These are phyloP conservation scores for Lycocorax pyrrhopterus DNA, from an alignment of 2,113 vertebrate species.

Conservation along the genomic window DNA sequence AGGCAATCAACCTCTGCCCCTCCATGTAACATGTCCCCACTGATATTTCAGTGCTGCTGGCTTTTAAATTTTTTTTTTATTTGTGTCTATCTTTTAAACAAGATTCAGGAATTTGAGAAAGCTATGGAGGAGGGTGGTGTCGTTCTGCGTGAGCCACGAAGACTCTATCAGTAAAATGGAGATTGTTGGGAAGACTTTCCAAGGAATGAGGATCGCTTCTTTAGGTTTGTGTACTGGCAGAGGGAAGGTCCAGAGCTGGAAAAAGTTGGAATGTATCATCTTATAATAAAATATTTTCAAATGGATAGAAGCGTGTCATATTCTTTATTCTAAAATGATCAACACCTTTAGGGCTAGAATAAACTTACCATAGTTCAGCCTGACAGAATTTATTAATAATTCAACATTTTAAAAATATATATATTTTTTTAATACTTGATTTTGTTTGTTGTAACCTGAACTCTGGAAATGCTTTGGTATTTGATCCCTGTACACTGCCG, in stretches of 20 bases:
- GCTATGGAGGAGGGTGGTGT: constrained; percentile 87
- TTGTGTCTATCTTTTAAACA: neutral
- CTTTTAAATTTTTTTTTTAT: neutral
- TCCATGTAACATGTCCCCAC: neutral
- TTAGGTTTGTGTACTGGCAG: neutral
- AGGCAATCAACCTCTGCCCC: neutral
- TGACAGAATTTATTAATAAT: neutral
- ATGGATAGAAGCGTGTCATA: neutral
- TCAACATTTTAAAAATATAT: neutral
- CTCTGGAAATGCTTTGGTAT: neutral
- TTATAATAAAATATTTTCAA: constrained; percentile 41
- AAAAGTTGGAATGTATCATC: neutral
- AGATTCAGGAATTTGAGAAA: constrained; percentile 82
- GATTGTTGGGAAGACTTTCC: neutral
- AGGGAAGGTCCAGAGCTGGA: neutral
- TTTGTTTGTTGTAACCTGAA: neutral
- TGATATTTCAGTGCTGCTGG: neutral
- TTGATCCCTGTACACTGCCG: neutral
- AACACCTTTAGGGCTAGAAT: neutral
- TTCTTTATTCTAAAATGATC: neutral
- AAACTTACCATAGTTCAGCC: neutral
- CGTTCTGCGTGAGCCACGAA: constrained; percentile 79
- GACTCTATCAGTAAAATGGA: constrained; percentile 71
- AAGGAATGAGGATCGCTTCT: neutral
- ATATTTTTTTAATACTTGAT: neutral